phyloP scores from a whole-genome alignment of 2,888 invertebrate species.

The Drosophila cognata region DNA sequence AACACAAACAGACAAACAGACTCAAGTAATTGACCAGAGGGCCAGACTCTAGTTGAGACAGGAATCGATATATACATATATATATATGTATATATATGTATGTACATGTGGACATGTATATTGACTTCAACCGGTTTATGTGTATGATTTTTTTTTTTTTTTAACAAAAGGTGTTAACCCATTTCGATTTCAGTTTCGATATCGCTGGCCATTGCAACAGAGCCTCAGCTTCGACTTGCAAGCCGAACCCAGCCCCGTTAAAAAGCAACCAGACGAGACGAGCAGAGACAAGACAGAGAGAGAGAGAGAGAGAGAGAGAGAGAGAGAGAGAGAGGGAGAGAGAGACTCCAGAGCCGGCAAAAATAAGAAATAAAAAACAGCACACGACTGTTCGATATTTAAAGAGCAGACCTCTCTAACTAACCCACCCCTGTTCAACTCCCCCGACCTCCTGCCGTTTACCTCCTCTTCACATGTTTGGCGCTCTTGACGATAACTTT shows the following conservation, averaged over 20 bases:
- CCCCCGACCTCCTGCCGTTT: background rate
- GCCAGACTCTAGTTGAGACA: slow-evolving; percentile 49
- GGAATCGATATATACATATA: slow-evolving; percentile 49
- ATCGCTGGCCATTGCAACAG: slow-evolving; percentile 56
- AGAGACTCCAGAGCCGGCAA: slow-evolving; percentile 30
- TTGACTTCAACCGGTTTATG: slow-evolving; percentile 67
- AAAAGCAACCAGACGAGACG: slow-evolving; percentile 23
- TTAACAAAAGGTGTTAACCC: slow-evolving; percentile 77
- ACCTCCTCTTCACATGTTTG: slow-evolving; percentile 23
- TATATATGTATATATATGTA: slow-evolving; percentile 3
- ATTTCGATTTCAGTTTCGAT: slow-evolving; percentile 64
- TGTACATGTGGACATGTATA: slow-evolving; percentile 11
- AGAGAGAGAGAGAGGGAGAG: background rate
- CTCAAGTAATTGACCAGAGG: slow-evolving; percentile 38
- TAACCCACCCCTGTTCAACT: background rate
- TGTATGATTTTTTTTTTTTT: slow-evolving; percentile 1
- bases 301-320: background rate
- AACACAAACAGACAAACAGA: slow-evolving; percentile 2
- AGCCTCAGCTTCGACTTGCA: slow-evolving; percentile 21
- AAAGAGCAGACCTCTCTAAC: slow-evolving; percentile 31
- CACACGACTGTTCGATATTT: slow-evolving; percentile 55
- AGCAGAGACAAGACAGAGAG: background rate
- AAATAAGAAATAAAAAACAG: slow-evolving; percentile 3
- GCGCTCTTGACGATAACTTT: slow-evolving; percentile 79
- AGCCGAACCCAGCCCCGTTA: slow-evolving; percentile 9